Evolutionary conservation across 37 sponge, comb jelly and placozoan genomes (phyloP).

Genomic region (Aplysina aerophoba): DNA sequence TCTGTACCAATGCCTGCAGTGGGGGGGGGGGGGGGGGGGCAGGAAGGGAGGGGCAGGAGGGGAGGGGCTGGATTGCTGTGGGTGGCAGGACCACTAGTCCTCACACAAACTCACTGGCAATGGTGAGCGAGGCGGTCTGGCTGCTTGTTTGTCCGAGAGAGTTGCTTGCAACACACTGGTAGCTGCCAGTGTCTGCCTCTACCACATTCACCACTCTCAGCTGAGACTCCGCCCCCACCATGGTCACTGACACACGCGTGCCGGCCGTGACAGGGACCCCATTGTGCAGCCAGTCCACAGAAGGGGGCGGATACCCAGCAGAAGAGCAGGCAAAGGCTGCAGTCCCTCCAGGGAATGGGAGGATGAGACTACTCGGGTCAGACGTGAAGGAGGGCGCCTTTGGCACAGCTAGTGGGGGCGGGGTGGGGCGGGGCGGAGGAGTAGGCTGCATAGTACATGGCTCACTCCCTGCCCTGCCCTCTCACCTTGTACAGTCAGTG

Average conservation of each 20-base stretch:
- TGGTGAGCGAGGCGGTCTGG: slow-evolving; percentile 28
- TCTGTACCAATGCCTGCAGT: slow-evolving; percentile 39
- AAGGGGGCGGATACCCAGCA: slow-evolving; percentile 61
- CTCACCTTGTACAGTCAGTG: too few relatives aligned
- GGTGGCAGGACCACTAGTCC: neutral
- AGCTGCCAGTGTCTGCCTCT: neutral
- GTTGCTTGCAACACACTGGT: too few relatives aligned
- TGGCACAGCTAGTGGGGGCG: slow-evolving; percentile 21
- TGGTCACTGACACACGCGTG: neutral
- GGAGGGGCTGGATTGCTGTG: neutral
- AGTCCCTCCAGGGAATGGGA: slow-evolving; percentile 18
- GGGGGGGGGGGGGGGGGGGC: neutral
- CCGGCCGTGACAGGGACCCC: neutral
- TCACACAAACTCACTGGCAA: slow-evolving; percentile 58
- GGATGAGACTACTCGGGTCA: slow-evolving; percentile 30
- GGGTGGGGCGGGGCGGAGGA: neutral
- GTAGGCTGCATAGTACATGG: too few relatives aligned
- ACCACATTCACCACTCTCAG: slow-evolving; percentile 38
- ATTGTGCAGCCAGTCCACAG: slow-evolving; percentile 45
- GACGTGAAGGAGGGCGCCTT: slow-evolving; percentile 46
- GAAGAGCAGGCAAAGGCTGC: slow-evolving; percentile 56
- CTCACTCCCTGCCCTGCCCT: too few relatives aligned
- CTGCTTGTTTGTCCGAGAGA: too few relatives aligned
- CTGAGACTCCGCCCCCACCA: neutral
- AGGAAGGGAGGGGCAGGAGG: neutral